Evolutionary conservation across 2,888 invertebrate genomes (phyloP), one percentile per base, ranked within the genome.

Genomic region (Tinea pellionella): DNA sequence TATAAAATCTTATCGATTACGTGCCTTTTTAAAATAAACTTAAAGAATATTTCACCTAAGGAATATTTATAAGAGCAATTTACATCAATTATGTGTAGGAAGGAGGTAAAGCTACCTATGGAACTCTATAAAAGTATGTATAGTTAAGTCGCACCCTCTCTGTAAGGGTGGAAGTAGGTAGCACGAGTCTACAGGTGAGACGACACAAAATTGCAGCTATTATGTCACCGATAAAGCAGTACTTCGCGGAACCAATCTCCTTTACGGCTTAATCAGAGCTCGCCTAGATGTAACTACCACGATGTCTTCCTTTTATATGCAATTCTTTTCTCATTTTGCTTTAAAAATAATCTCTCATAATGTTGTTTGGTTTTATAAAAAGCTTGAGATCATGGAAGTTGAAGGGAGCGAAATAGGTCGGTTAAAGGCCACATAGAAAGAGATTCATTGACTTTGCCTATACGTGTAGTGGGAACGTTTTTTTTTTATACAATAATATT

Each of bases 241-340:
- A 76, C 71, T 71, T 74, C 76, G 74, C 73, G 71, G 75, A 82
- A 83, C 80, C 83, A 84, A 85, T 84, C 82, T 81, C 80, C 80
- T 85, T 83, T 81, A 81, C 79, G 81, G 80, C 78, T 82, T 81
- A 83, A 85, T 84, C 82, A 84, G 81, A 76, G 75, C 77, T 75
- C 71, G 72, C 73, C 58, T 55, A 57, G 57, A 57, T 57, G 32
- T 57, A 57, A 30, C 32, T 32, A 57, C 53, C 16, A 4, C 15
- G 9, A 47, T 53, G 53, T 24, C 53, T 18, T 18, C 53, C 24
- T 53, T 47, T 47, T 16, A 47, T 9, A 16, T 16, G n/a, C 16
- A 2, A 15, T 16, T 47, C 47, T 47, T 47, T 47, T 15, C 2
- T 37, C 37, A 12, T n/a, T 6, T 37, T 37, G 6, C 9, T 37